Evolutionary conservation across 1,140 invertebrate species (phyloP).

Genomic region (Scylla paramamosain): DNA sequence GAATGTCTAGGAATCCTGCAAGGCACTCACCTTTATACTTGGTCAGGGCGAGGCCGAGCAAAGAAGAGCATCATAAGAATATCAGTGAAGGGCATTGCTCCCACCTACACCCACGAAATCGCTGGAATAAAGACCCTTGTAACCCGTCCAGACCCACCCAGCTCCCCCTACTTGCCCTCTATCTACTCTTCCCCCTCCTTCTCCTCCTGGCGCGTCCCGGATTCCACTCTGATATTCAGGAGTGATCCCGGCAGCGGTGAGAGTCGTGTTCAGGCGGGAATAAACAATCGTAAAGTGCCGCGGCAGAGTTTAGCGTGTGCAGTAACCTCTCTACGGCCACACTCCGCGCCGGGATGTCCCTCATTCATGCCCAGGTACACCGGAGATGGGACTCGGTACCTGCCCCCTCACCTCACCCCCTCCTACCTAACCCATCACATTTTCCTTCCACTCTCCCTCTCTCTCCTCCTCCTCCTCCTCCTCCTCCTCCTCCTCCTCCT

Average conservation of each 20-base stretch:
- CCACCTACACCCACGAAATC: not conserved
- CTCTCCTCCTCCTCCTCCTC: no score
- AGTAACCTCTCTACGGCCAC: conserved; percentile 9
- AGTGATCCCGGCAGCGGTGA: not conserved
- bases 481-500: no score
- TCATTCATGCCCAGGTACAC: not conserved
- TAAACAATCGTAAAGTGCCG: not conserved
- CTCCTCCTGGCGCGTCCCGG: not conserved
- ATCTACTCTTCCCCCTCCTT: not conserved
- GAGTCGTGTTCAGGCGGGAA: conserved; percentile 7
- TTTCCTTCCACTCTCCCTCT: not conserved
- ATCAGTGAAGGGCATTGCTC: not conserved
- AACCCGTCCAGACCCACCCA: not conserved
- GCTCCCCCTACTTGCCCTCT: no score
- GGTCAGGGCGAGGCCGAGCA: not conserved
- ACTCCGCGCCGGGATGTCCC: not conserved
- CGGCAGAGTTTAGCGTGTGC: not conserved
- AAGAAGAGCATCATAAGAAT: not conserved
- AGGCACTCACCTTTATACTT: no score
- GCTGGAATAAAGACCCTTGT: not conserved
- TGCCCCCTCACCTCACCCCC: not conserved
- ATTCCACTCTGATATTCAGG: conserved; percentile 6
- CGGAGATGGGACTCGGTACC: not conserved
- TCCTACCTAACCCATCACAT: not conserved
- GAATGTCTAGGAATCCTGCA: not conserved